Evolutionary conservation across 2,888 invertebrate genomes (phyloP).

Genomic region (Brachypterus glaber): DNA sequence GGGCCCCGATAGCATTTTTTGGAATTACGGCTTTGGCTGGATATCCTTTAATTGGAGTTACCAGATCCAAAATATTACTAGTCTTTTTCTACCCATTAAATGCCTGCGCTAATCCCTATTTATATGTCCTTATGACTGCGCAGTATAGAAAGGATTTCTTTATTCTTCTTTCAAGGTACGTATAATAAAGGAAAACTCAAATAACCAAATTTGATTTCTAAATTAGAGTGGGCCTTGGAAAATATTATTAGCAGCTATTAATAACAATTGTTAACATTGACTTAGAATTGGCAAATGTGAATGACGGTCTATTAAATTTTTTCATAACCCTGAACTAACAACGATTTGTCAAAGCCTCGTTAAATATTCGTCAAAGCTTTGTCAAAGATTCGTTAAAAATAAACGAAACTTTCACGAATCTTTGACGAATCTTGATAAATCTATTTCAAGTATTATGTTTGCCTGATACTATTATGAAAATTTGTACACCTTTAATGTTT

Average conservation of each 20-base stretch:
- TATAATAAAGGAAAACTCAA: slow-evolving; percentile 7
- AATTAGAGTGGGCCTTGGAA: background rate
- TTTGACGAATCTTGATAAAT: no score
- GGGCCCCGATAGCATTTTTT: slow-evolving; percentile 85
- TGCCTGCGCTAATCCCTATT: slow-evolving; percentile 85
- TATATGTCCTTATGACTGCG: slow-evolving; percentile 83
- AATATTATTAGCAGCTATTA: slow-evolving; percentile 3
- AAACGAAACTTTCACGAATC: no score
- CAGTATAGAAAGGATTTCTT: slow-evolving; percentile 73
- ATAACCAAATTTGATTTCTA: background rate
- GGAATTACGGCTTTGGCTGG: slow-evolving; percentile 79
- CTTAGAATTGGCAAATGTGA: no score
- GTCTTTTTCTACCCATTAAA: slow-evolving; percentile 89
- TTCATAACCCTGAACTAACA: no score
- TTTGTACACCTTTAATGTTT: no score
- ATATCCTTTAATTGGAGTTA: slow-evolving; percentile 72
- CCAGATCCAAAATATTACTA: slow-evolving; percentile 68
- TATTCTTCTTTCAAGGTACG: slow-evolving; percentile 55
- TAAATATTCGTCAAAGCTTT: no score
- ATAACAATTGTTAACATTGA: slow-evolving; percentile 2
- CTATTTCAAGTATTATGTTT: no score
- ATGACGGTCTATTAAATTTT: no score
- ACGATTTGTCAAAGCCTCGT: no score
- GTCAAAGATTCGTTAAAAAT: no score
- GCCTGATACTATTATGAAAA: no score